These are phyloP conservation scores for Myopa testacea DNA, from an alignment of 2,888 invertebrate genomes.

Conservation along the genomic window DNA sequence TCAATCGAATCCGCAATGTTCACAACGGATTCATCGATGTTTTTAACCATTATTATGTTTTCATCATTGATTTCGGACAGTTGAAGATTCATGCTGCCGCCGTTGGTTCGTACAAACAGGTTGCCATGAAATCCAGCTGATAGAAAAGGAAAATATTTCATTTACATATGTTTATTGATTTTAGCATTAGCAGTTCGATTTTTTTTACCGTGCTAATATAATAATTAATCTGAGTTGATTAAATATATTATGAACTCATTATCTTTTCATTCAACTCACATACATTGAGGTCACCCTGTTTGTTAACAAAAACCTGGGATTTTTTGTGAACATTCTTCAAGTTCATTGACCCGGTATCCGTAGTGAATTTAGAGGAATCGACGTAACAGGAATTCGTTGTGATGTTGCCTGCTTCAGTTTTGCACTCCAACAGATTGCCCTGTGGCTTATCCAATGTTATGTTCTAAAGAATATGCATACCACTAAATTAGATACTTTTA, in stretches of 20 bases:
- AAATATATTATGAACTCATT: too few relatives aligned
- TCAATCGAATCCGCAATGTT: constrained; percentile 66
- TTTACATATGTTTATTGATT: constrained; percentile 60
- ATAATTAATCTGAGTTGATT: too few relatives aligned
- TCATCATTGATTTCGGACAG: constrained; percentile 63
- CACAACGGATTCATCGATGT: constrained; percentile 56
- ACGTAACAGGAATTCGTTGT: constrained; percentile 63
- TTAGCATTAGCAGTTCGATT: too few relatives aligned
- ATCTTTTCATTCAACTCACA: constrained; percentile 53
- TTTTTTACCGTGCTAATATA: too few relatives aligned
- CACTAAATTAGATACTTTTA: constrained; percentile 28
- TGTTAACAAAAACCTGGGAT: constrained; percentile 56
- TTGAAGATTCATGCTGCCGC: constrained; percentile 62
- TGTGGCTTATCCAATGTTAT: constrained; percentile 62
- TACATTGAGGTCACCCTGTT: constrained; percentile 63
- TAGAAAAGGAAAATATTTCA: constrained; percentile 26
- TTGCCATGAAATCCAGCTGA: constrained; percentile 66
- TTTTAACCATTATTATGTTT: constrained; percentile 57
- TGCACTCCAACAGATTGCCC: constrained; percentile 60
- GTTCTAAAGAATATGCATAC: constrained; percentile 51
- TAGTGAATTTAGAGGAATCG: constrained; percentile 62
- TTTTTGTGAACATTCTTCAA: constrained; percentile 65
- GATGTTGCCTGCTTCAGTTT: constrained; percentile 59
- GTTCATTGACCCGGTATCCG: constrained; percentile 59
- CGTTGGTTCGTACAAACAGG: constrained; percentile 59